Percentiles rank a stretch among this genome's conserved stretches.
Conservation (phyloP, 2,797 vertebrate genomes). For the Balearica regulorum region DNA sequence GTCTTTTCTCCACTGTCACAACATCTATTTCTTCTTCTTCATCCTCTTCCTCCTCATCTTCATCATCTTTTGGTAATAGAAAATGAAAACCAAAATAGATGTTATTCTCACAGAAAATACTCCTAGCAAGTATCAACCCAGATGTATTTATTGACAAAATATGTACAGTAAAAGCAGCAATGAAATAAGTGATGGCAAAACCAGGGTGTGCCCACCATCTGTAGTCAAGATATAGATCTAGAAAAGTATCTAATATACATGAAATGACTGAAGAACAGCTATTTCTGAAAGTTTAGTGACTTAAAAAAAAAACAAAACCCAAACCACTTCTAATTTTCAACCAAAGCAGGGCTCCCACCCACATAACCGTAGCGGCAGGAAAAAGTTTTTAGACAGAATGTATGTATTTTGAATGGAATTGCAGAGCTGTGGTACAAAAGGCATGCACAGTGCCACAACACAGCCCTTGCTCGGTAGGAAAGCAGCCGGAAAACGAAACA, state of each 20-base stretch:
- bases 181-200: background rate
- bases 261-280: background rate
- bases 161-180: background rate
- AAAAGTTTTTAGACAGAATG: background rate
- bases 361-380: background rate
- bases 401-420: background rate
- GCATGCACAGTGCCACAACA: background rate
- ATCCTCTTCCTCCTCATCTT: constrained; percentile 85
- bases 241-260: background rate
- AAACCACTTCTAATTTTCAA: background rate
- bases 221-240: background rate
- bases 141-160: background rate
- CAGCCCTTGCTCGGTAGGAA: background rate
- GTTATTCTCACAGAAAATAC: constrained; percentile 11
- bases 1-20: constrained; percentile 94
- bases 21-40: constrained; percentile 98
- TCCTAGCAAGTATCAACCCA: background rate
- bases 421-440: background rate
- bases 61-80: constrained; percentile 75
- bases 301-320: background rate
- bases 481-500: constrained; percentile 76
- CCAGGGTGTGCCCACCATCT: background rate
- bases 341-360: background rate
- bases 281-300: background rate
- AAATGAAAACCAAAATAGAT: background rate